phyloP scores from a whole-genome alignment of 1,140 invertebrate species.

The Globodera rostochiensis region DNA sequence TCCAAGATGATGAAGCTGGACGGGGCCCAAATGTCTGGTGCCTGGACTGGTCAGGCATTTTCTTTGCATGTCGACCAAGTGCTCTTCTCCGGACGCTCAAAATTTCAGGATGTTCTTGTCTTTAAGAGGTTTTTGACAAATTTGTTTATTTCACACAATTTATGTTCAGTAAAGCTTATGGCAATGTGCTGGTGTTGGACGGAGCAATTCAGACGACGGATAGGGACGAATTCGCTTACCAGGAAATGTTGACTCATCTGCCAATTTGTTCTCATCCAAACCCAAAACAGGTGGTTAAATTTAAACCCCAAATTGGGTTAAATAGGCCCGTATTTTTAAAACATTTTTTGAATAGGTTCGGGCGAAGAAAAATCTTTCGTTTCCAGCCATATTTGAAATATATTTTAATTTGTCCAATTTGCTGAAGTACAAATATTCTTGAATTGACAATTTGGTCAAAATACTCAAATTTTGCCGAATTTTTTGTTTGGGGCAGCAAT shows the following conservation, averaged over 20 bases:
- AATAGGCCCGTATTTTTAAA: too few species aligned
- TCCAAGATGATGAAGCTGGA: slow-evolving; percentile 38
- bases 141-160: slow-evolving; percentile 22
- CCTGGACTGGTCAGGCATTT: slow-evolving; percentile 89
- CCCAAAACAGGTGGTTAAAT: slow-evolving; percentile 77
- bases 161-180: slow-evolving; percentile 77
- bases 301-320: too few species aligned
- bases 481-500: too few species aligned
- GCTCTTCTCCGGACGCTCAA: slow-evolving; percentile 79
- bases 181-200: slow-evolving; percentile 85
- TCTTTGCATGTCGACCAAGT: slow-evolving; percentile 85
- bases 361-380: too few species aligned
- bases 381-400: too few species aligned
- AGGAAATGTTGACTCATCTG: slow-evolving; percentile 95
- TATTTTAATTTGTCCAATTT: too few species aligned
- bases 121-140: slow-evolving; percentile 78
- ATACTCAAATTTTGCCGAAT: too few species aligned
- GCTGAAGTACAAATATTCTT: too few species aligned
- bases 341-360: too few species aligned
- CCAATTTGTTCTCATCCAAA: slow-evolving; percentile 83
- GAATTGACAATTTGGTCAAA: too few species aligned
- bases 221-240: slow-evolving; percentile 93
- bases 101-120: slow-evolving; percentile 86
- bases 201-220: slow-evolving; percentile 96
- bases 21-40: slow-evolving; percentile 72